These are phyloP conservation scores for Galerucella pusilla DNA, from an alignment of 2,888 invertebrate genomes.

Conservation along the genomic window DNA sequence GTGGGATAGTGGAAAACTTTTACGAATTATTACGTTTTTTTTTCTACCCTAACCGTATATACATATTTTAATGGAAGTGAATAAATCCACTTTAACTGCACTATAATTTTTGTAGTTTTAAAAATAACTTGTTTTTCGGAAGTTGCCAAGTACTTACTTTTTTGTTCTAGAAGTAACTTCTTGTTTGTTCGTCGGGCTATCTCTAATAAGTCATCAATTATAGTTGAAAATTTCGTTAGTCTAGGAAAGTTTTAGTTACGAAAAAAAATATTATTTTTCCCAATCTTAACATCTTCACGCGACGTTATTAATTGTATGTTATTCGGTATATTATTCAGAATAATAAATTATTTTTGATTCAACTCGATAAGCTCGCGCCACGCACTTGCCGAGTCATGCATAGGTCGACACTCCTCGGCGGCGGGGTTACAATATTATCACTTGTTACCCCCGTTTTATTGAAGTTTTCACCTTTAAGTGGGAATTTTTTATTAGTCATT, in stretches of 20 bases:
- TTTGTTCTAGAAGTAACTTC: too few species aligned
- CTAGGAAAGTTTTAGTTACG: too few species aligned
- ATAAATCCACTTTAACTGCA: too few species aligned
- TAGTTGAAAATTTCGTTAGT: too few species aligned
- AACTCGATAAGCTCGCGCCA: constrained; percentile 11
- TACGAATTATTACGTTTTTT: neutral
- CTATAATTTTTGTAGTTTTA: too few species aligned
- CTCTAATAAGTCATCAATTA: too few species aligned
- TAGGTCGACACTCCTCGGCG: constrained; percentile 22
- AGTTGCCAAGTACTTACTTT: too few species aligned
- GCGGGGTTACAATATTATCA: constrained; percentile 6
- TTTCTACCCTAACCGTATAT: neutral
- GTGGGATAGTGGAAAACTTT: neutral
- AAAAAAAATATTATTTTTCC: constrained; percentile 25
- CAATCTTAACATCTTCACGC: constrained; percentile 38
- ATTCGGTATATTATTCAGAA: constrained; percentile 29
- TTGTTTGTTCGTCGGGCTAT: too few species aligned
- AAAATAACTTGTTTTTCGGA: too few species aligned
- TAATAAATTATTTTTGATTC: constrained; percentile 26
- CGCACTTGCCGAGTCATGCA: constrained; percentile 24
- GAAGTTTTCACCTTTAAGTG: neutral
- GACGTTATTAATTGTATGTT: constrained; percentile 27
- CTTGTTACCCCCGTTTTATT: constrained; percentile 2
- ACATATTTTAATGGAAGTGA: neutral
- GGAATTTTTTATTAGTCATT: constrained; percentile 19